These are phyloP conservation scores for Drosophila orena DNA, from an alignment of 1,140 invertebrate species.

Conservation along the genomic window DNA sequence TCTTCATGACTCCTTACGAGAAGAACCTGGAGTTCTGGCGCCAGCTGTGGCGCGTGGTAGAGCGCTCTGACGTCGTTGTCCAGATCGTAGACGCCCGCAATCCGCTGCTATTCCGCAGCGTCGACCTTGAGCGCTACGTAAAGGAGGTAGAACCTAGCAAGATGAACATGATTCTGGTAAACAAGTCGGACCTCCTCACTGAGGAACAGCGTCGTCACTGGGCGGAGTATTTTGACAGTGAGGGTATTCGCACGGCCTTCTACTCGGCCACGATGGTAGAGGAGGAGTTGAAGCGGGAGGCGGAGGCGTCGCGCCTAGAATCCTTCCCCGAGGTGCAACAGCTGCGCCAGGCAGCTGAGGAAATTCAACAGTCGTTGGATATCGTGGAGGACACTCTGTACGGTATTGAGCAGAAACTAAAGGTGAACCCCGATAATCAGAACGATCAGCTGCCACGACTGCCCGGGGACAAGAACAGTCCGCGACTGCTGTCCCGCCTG, in stretches of 20 bases:
- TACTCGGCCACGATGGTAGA: constrained; percentile 91
- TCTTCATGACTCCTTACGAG: constrained; percentile 98
- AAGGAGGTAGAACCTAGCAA: constrained; percentile 92
- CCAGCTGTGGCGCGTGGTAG: constrained; percentile 98
- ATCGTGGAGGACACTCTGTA: constrained; percentile 85
- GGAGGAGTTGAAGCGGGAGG: constrained; percentile 86
- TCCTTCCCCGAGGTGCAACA: constrained; percentile 63
- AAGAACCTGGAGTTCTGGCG: constrained; percentile 99
- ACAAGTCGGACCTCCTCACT: constrained; percentile 98
- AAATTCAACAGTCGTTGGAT: constrained; percentile 85
- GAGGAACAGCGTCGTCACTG: constrained; percentile 92
- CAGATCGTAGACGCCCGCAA: constrained; percentile 99
- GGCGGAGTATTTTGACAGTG: constrained; percentile 93
- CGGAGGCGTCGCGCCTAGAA: constrained; percentile 71
- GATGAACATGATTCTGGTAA: constrained; percentile 94
- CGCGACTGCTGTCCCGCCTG: constrained; percentile 87
- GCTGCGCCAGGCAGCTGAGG: constrained; percentile 83
- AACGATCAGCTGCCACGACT: constrained; percentile 22
- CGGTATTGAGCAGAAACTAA: constrained; percentile 84
- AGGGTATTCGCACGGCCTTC: constrained; percentile 90
- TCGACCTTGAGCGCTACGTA: constrained; percentile 97
- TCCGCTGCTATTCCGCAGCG: constrained; percentile 96
- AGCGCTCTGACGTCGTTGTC: constrained; percentile 97
- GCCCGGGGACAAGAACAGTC: constrained; percentile 83
- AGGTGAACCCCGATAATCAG: constrained; percentile 5